Evolutionary conservation across 2,888 invertebrate genomes (phyloP), one percentile per base, ranked within the genome.

Genomic region (Caenorhabditis sulstoni): DNA sequence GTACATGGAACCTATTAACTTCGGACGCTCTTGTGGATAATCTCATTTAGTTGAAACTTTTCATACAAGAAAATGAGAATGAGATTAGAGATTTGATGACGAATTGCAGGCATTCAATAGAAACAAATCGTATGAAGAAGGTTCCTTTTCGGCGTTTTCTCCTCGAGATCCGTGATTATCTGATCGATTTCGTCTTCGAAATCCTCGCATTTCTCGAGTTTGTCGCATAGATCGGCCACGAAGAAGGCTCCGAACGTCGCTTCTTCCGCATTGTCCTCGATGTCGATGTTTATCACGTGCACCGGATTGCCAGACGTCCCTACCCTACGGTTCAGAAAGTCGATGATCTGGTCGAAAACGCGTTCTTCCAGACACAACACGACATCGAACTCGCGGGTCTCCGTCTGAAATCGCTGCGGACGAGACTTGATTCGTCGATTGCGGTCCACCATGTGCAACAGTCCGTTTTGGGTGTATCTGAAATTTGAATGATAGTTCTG

Each of bases 181-280:
- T 97, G 96, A 92, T 98, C 97, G 89, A 98, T 96, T 90, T 98
- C 97, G 92, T 97, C 96, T 91, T 98, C 98, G 89, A 98, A 92
- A 91, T 98, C 98, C 76, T 95, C 94, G 89, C 94, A 94, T 90
- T 94, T 94, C 16, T 95, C 94, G 7, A 95, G 95, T 94, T 95
- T 94, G 68, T 94, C 94, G 85, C 96, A 95, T 92, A 99, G 93
- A 91, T 99, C 97, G 91, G 95, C 95, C 85, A 99, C 97, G 87
- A 97, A 93, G 92, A 98, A 97, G 41, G 99, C 98, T 83, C 99
- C 99, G 90, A 99, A 94, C 3, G 98, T 96, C 0, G 99, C 99
- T 91, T 99, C 99, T 91, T 99, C 99, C 85, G 98, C 96, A 92
- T 99, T 99, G 92, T 99, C 99, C 91, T 96, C 96, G 87, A 99